Conservation (phyloP, 2,113 vertebrate genomes). For the Heterotilapia buettikoferi region DNA sequence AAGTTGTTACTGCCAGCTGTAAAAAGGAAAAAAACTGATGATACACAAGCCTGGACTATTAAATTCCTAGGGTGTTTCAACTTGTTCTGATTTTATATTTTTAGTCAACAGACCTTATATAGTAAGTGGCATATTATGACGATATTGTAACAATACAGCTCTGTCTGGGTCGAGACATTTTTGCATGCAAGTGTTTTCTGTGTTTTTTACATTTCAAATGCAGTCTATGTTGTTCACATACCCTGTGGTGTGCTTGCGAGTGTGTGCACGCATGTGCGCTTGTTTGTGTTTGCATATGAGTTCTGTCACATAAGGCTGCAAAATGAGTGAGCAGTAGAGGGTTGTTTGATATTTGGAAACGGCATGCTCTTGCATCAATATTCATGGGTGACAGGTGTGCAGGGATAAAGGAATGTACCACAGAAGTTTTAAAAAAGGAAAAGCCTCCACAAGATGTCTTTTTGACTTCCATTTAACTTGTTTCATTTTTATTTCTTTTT, state of each 20-base stretch:
- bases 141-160: not conserved
- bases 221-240: not conserved
- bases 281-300: not conserved
- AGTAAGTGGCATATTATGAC: not conserved
- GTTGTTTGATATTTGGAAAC: not conserved
- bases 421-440: not conserved
- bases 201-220: not conserved
- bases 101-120: not conserved
- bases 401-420: not conserved
- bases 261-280: not conserved
- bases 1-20: not conserved
- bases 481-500: not conserved
- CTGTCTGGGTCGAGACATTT: not conserved
- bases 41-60: not conserved
- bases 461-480: not conserved
- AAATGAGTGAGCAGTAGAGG: not conserved
- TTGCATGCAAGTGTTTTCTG: not conserved
- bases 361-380: not conserved
- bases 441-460: not conserved
- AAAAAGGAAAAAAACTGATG: not conserved
- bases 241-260: not conserved
- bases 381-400: slow-evolving; percentile 28
- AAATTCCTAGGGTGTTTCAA: not conserved
- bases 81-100: not conserved
- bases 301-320: not conserved